Evolutionary conservation across 2,113 vertebrate genomes (phyloP).

Genomic region (Mobula birostris): DNA sequence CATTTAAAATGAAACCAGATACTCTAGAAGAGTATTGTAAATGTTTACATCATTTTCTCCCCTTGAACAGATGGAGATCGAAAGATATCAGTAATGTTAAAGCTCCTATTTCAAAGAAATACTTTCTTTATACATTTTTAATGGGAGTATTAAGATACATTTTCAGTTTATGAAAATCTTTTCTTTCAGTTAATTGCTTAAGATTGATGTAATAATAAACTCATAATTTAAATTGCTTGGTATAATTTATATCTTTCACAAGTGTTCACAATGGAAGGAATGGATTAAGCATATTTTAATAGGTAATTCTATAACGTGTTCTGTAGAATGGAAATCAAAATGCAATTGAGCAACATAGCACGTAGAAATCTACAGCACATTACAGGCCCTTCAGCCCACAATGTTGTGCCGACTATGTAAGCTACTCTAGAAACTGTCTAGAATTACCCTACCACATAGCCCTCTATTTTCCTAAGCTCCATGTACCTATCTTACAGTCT

Average conservation of each 20-base stretch:
- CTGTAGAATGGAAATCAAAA: not conserved
- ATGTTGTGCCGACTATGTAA: too few species aligned
- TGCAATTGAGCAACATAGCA: not conserved
- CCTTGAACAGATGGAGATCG: not conserved
- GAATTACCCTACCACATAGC: too few species aligned
- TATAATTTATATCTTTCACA: not conserved
- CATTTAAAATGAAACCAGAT: not conserved
- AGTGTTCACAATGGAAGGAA: too few species aligned
- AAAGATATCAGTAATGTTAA: not conserved
- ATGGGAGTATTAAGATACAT: not conserved
- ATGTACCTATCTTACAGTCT: too few species aligned
- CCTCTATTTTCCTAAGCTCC: too few species aligned
- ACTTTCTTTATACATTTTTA: not conserved
- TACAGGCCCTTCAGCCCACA: too few species aligned
- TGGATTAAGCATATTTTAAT: not conserved
- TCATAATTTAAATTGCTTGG: not conserved
- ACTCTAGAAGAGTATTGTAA: not conserved
- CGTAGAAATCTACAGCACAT: too few species aligned
- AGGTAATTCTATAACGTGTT: not conserved
- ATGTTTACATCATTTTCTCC: not conserved
- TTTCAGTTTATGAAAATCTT: conserved; percentile 1
- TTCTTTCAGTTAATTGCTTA: not conserved
- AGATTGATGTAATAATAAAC: not conserved
- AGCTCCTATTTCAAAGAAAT: not conserved
- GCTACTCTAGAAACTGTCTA: too few species aligned